These are phyloP conservation scores for Dipodomys ordii DNA, from an alignment of 2,113 vertebrate genomes.

Conservation along the genomic window DNA sequence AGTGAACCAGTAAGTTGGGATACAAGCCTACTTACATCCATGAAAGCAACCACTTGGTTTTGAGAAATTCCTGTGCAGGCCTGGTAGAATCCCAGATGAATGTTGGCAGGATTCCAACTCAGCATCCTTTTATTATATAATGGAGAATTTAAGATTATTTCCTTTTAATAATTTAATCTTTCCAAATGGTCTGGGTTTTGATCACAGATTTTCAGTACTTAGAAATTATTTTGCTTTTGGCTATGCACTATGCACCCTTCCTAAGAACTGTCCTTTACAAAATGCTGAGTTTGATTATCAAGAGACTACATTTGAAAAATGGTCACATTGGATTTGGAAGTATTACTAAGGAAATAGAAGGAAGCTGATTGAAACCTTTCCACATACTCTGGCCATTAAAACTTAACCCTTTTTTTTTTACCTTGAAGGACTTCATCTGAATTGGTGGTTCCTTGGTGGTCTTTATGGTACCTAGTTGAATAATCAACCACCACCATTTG, in stretches of 20 bases:
- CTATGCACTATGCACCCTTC: neutral
- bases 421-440: neutral
- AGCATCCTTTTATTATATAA: conserved; percentile 53
- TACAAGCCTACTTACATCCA: neutral
- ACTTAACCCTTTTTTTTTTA: conserved; percentile 5
- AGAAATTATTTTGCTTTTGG: neutral
- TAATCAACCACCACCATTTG: neutral
- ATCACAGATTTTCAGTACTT: conserved; percentile 2
- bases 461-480: neutral
- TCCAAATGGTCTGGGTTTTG: conserved; percentile 31
- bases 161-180: conserved; percentile 12
- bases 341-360: neutral
- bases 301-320: neutral
- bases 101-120: conserved; percentile 72
- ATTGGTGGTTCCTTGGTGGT: neutral
- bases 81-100: conserved; percentile 10
- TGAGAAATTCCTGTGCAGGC: neutral
- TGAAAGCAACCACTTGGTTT: neutral
- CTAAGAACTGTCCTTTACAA: neutral
- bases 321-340: neutral
- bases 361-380: conserved; percentile 5
- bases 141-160: neutral
- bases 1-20: neutral
- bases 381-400: neutral
- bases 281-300: conserved; percentile 20